Base-by-base conservation (phyloP, 1,140 invertebrate genomes). In the Calosoma granatense region DNA sequence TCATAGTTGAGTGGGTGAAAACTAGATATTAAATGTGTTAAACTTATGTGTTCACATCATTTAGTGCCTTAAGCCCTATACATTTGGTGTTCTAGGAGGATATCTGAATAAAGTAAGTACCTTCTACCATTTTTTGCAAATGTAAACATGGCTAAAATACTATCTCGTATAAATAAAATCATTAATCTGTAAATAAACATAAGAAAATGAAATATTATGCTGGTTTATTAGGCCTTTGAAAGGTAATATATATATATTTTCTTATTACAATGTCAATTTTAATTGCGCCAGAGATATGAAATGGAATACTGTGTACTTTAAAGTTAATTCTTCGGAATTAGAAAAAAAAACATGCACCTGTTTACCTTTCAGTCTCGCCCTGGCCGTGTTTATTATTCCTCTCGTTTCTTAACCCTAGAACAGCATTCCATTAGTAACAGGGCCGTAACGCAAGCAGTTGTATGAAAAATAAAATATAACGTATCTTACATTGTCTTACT, bases 1-100 rank as follows among this genome's bases (percentile, higher is more conserved):
- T 4, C 3, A 12, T 47, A 12, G 3, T 4, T 47, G 41, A 12
- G 41, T 47, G 15, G 41, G 41, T 47, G 41, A 47, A 47, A 11
- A 47, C 4, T 47, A 47, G 9, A 47, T 47, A 12, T 47, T 47
- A 12, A 47, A 47, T 17, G 41, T 47, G 41, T 47, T 36, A 47
- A 47, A 47, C 41, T 47, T 4, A 17, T 6, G 15, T 47, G 41
- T 47, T 47, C 41, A 47, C 41, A 47, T 47, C 6, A 47, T 17
- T 47, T 17, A 12, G 41, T 47, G 41, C n/a, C n/a, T n/a, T n/a
- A n/a, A n/a, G n/a, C n/a, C 41, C 41, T 47, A 11, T 11, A 47
- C 3, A 11, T 12, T 11, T 12, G 4, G 41, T 9, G 17, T 47
- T 47, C 17, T 11, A 17, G 41, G 17, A 12, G 17, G 26, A 36